Evolutionary conservation across 2,888 invertebrate species (phyloP), one percentile per base, ranked within the genome.

Genomic region (Eurois occulta): DNA sequence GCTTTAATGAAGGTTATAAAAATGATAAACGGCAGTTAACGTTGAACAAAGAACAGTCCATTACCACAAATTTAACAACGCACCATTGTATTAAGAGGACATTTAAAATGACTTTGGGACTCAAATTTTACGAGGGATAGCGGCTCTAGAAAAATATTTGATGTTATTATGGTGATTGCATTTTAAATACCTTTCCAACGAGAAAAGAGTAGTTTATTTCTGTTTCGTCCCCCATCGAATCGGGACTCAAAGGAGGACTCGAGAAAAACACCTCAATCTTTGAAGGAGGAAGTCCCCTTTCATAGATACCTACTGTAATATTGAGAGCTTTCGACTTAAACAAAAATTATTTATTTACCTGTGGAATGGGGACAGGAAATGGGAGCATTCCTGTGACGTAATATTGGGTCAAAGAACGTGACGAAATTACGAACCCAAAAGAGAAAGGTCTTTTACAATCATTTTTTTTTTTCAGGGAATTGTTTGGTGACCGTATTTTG

Each of bases 311-410:
- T 69, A 48, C 64, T 73, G 48, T 48, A 77, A 77, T 75, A 68
- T 77, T 81, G 32, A 68, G 55, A 28, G 43, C 35, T 75, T 65
- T 66, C 32, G 55, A 48, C 32, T 64, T 38, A 78, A 67, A 72
- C 21, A 65, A n/a, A 32, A 38, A 75, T 7, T 66, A 75, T 41
- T 77, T 77, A 71, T 64, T 65, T 60, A 69, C 28, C 55, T 69
- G n/a, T 32, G 28, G 21, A 84, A 58, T 38, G 28, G 35, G 58
- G 46, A 76, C 70, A 87, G 74, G 69, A 77, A 79, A 74, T 83
- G 48, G 68, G 80, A 72, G 75, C 32, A 77, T 72, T 28, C 62
- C 72, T 60, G 55, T 65, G 71, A 80, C 38, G 60, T 69, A 46
- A 73, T 65, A 16, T 60, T 32, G 64, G 75, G 55, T 58, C 72